phyloP scores from a whole-genome alignment of 2,888 invertebrate genomes.

The Junonia oenone region DNA sequence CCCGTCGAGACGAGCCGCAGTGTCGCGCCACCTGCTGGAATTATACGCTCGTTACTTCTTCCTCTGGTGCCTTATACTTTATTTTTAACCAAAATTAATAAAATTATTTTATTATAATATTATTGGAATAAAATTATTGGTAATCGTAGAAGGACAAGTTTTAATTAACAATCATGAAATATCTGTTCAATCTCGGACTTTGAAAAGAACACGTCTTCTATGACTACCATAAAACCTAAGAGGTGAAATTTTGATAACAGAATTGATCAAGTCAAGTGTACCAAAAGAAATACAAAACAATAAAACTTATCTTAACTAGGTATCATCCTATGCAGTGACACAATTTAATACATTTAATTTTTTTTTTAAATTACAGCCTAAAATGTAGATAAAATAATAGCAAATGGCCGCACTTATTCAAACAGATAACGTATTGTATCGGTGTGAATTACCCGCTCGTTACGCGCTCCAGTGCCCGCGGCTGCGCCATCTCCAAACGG shows the following conservation, averaged over 20 bases:
- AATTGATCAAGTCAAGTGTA: too few relatives aligned
- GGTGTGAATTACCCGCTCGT: constrained; percentile 36
- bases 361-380: not conserved
- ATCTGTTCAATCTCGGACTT: too few relatives aligned
- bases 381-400: constrained; percentile 6
- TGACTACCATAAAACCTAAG: too few relatives aligned
- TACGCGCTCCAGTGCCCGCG: constrained; percentile 36
- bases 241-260: too few relatives aligned
- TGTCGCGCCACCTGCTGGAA: constrained; percentile 66
- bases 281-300: too few relatives aligned
- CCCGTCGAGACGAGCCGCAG: constrained; percentile 68
- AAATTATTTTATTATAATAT: not conserved
- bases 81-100: constrained; percentile 16
- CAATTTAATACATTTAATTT: too few relatives aligned
- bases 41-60: constrained; percentile 70
- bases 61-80: constrained; percentile 53
- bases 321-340: too few relatives aligned
- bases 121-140: too few relatives aligned
- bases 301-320: too few relatives aligned
- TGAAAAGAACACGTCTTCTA: too few relatives aligned
- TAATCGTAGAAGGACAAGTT: too few relatives aligned
- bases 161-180: too few relatives aligned
- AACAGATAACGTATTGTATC: constrained; percentile 27
- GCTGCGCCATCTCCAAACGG: constrained; percentile 52
- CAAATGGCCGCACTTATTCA: constrained; percentile 5